Conservation (phyloP, 2,797 vertebrate species). For the Lutjanus argentimaculatus region DNA sequence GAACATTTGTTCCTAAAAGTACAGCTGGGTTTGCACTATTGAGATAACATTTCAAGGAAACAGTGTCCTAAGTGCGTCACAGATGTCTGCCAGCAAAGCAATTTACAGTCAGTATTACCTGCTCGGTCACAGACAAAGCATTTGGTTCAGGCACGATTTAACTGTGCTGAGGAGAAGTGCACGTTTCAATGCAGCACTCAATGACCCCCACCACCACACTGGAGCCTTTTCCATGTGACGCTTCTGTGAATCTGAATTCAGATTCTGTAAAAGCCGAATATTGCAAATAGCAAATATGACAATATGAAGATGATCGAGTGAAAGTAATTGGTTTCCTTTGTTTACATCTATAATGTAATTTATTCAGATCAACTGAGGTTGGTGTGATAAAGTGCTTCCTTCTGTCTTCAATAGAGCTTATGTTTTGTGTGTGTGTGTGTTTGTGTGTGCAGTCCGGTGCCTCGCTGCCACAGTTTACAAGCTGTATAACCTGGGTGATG, state of each 20-base stretch:
- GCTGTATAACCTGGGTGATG: background rate
- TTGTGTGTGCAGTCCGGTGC: background rate
- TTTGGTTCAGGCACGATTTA: background rate
- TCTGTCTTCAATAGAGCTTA: constrained; percentile 62
- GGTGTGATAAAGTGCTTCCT: constrained; percentile 51
- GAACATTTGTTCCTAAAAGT: background rate
- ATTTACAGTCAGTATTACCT: constrained; percentile 3
- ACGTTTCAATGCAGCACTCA: constrained; percentile 5
- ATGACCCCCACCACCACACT: no score
- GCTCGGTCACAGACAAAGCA: background rate
- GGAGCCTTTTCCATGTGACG: background rate
- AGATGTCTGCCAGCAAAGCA: constrained; percentile 21
- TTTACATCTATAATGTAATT: background rate
- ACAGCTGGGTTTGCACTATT: background rate
- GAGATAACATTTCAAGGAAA: constrained; percentile 10
- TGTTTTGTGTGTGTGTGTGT: constrained; percentile 8
- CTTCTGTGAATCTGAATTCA: background rate
- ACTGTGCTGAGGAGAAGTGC: background rate
- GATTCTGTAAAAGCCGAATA: background rate
- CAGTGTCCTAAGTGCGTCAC: background rate
- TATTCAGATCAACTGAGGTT: background rate
- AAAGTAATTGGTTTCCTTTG: background rate
- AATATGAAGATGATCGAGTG: background rate
- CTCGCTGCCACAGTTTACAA: constrained; percentile 1
- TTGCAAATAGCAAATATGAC: background rate